phyloP scores from a whole-genome alignment of 2,113 vertebrate genomes.

The Platichthys flesus region DNA sequence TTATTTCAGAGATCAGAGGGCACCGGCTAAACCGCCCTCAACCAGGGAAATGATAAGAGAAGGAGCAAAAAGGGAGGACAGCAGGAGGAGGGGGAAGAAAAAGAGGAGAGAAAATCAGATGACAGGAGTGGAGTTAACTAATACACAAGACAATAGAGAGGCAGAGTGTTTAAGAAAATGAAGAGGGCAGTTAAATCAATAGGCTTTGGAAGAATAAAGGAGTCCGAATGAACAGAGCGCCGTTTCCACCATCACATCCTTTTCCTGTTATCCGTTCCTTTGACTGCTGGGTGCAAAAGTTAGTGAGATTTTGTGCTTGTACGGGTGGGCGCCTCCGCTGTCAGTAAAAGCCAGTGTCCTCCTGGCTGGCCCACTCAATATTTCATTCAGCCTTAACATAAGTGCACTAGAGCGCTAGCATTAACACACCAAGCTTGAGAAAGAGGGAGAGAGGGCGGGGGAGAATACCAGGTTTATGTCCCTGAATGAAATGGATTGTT shows the following conservation, averaged over 20 bases:
- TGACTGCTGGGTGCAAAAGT: slow-evolving; percentile 56
- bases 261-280: slow-evolving; percentile 47
- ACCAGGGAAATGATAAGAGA: slow-evolving; percentile 27
- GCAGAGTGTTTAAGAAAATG: slow-evolving; percentile 62
- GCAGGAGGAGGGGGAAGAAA: slow-evolving; percentile 13
- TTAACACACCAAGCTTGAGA: slow-evolving; percentile 56
- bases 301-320: slow-evolving; percentile 28
- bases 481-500: slow-evolving; percentile 35
- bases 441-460: slow-evolving; percentile 13
- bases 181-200: slow-evolving; percentile 76
- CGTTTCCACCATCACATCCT: slow-evolving; percentile 36
- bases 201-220: slow-evolving; percentile 50
- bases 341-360: slow-evolving; percentile 74
- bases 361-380: slow-evolving; percentile 75
- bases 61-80: slow-evolving; percentile 13
- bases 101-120: slow-evolving; percentile 31
- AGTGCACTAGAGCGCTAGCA: slow-evolving; percentile 67
- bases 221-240: slow-evolving; percentile 39
- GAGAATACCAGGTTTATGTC: background rate
- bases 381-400: slow-evolving; percentile 74
- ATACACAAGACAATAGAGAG: slow-evolving; percentile 54
- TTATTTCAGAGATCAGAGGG: slow-evolving; percentile 68
- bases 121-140: slow-evolving; percentile 43
- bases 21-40: slow-evolving; percentile 55
- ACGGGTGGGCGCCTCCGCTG: slow-evolving; percentile 53